Conservation (phyloP, 2,888 invertebrate genomes). For the Boloria selene region DNA sequence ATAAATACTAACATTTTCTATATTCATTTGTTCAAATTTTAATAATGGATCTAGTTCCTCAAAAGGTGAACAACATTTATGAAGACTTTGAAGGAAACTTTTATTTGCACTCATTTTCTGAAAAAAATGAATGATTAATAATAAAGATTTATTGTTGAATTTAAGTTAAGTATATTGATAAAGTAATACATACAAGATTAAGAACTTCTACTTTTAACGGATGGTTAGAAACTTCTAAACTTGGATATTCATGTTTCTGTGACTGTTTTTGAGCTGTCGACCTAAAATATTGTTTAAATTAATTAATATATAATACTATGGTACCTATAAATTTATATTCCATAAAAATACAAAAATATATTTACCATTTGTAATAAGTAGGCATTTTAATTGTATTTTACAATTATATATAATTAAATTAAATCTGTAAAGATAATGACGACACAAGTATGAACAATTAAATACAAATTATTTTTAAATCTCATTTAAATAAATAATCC, state of each 20-base stretch:
- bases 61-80: slow-evolving; percentile 73
- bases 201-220: slow-evolving; percentile 62
- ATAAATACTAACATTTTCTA: slow-evolving; percentile 52
- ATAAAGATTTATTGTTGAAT: background rate
- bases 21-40: slow-evolving; percentile 69
- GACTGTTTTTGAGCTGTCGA: slow-evolving; percentile 44
- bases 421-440: too few species aligned
- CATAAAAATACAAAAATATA: slow-evolving; percentile 2
- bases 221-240: slow-evolving; percentile 68
- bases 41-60: slow-evolving; percentile 72
- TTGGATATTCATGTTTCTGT: slow-evolving; percentile 49
- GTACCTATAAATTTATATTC: background rate
- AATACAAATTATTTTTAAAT: too few species aligned
- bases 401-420: background rate
- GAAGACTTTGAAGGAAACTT: slow-evolving; percentile 64
- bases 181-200: slow-evolving; percentile 52
- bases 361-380: slow-evolving; percentile 59
- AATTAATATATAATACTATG: background rate
- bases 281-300: slow-evolving; percentile 1
- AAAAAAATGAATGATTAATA: slow-evolving; percentile 38
- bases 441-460: too few species aligned
- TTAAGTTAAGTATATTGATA: background rate
- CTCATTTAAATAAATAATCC: too few species aligned
- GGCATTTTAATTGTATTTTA: slow-evolving; percentile 48
- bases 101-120: slow-evolving; percentile 61